Percentiles rank a stretch among this genome's conserved stretches.
Conservation (phyloP, 1,140 invertebrate species). For the Psix sp. region DNA sequence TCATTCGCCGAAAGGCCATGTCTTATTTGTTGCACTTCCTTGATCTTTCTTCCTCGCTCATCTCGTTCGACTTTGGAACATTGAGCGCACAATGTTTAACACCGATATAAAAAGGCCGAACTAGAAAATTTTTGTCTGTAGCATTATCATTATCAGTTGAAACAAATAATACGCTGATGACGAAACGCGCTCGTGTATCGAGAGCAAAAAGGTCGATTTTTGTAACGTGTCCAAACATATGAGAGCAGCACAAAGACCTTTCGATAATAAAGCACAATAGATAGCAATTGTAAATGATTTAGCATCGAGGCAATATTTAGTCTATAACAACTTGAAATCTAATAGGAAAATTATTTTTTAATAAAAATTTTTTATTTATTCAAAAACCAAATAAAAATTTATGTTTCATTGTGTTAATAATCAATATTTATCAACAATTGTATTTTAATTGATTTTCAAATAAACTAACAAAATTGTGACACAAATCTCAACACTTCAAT, state of each 20-base stretch:
- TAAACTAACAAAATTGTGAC: too few relatives aligned
- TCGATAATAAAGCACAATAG: constrained; percentile 41
- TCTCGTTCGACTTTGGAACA: constrained; percentile 35
- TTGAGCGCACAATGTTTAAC: constrained; percentile 16
- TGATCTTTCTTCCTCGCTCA: constrained; percentile 12
- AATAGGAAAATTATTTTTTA: too few relatives aligned
- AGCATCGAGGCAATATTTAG: too few relatives aligned
- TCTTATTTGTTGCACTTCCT: constrained; percentile 21
- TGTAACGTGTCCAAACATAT: constrained; percentile 33
- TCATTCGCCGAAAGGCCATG: constrained; percentile 8
- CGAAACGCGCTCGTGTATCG: constrained; percentile 24
- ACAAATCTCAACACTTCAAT: too few relatives aligned
- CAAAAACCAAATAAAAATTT: too few relatives aligned
- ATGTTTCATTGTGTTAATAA: too few relatives aligned
- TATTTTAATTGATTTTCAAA: too few relatives aligned
- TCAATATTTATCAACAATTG: too few relatives aligned
- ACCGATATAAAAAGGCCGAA: constrained; percentile 30
- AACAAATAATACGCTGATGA: constrained; percentile 63
- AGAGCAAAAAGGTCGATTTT: constrained; percentile 47
- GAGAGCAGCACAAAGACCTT: constrained; percentile 42
- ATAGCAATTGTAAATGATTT: constrained; percentile 36
- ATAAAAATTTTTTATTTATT: too few relatives aligned
- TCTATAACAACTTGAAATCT: too few relatives aligned
- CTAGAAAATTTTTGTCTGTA: constrained; percentile 24
- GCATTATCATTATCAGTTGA: constrained; percentile 56